Conservation (phyloP, 2,888 invertebrate genomes). For the Unio pictorum region DNA sequence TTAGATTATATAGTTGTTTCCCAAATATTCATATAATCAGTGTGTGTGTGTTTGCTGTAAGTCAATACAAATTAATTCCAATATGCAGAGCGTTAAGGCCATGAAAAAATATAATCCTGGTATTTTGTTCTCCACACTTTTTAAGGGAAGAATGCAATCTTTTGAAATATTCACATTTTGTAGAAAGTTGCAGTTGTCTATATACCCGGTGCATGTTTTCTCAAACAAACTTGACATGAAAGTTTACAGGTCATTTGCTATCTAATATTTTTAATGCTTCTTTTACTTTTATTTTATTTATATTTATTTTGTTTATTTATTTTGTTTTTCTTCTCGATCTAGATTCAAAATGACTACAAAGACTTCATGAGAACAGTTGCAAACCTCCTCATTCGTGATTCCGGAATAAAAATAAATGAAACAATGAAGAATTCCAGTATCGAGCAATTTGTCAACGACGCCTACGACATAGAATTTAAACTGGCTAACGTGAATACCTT, state of each 20-base stretch:
- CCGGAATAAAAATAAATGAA: conserved; percentile 45
- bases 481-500: conserved; percentile 47
- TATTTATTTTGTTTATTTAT: neutral
- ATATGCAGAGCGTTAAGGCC: too few relatives aligned
- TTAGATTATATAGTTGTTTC: too few relatives aligned
- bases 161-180: too few relatives aligned
- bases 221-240: neutral
- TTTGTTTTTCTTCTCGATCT: conserved; percentile 2
- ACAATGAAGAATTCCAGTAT: conserved; percentile 35
- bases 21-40: too few relatives aligned
- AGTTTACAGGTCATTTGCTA: neutral
- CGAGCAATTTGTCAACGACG: conserved; percentile 60
- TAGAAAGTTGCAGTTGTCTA: neutral
- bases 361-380: conserved; percentile 58
- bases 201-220: neutral
- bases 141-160: too few relatives aligned
- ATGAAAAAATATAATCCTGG: too few relatives aligned
- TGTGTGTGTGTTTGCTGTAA: too few relatives aligned
- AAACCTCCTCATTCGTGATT: conserved; percentile 54
- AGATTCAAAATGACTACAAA: conserved; percentile 58
- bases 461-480: conserved; percentile 49
- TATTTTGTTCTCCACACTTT: too few relatives aligned
- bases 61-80: too few relatives aligned
- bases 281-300: neutral
- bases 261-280: neutral